Evolutionary conservation across 2,888 invertebrate species (phyloP).

Genomic region (Halocaridina rubra): DNA sequence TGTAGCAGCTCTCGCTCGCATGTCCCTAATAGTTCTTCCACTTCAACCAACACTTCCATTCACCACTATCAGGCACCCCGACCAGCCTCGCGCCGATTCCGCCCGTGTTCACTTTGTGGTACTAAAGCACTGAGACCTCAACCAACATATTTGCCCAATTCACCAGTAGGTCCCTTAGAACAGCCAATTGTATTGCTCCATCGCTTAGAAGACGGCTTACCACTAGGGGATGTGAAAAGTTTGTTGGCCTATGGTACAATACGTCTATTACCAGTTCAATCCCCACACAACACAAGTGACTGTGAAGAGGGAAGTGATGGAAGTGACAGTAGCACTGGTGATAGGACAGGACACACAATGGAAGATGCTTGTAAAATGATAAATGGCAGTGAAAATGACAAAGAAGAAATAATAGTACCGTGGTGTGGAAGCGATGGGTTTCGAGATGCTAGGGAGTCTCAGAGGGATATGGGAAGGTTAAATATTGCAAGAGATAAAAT

Average conservation of each 20-base stretch:
- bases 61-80: background rate
- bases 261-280: slow-evolving; percentile 41
- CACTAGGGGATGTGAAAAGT: slow-evolving; percentile 40
- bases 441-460: too few species aligned
- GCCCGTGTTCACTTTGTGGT: slow-evolving; percentile 50
- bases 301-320: background rate
- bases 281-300: background rate
- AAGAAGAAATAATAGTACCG: too few species aligned
- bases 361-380: too few species aligned
- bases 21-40: background rate
- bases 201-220: slow-evolving; percentile 43
- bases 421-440: too few species aligned
- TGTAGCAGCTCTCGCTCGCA: too few species aligned
- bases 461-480: too few species aligned
- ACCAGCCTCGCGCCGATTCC: slow-evolving; percentile 21
- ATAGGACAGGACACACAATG: background rate
- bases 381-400: too few species aligned
- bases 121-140: slow-evolving; percentile 23
- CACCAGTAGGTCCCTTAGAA: slow-evolving; percentile 2
- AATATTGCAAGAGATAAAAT: too few species aligned
- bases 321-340: background rate
- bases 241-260: slow-evolving; percentile 43
- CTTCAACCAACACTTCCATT: background rate
- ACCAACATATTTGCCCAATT: background rate
- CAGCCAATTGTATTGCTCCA: slow-evolving; percentile 45